These are phyloP conservation scores for Aethes cnicana DNA, from an alignment of 2,888 invertebrate species.

Conservation along the genomic window DNA sequence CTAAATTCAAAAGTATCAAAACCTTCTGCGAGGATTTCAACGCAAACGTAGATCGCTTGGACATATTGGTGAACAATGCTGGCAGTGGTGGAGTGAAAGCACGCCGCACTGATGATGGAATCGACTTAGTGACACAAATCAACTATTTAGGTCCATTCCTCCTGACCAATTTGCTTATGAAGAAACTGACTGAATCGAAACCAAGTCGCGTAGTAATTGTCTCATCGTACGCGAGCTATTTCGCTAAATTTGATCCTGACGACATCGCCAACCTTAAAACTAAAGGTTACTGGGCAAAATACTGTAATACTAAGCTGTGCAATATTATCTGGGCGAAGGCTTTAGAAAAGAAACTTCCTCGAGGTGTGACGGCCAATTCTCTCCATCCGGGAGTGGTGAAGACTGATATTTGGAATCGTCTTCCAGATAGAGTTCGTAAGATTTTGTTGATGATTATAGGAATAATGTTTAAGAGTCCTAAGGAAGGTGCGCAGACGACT, in stretches of 20 bases:
- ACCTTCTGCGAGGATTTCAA: conserved; percentile 84
- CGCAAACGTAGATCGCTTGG: conserved; percentile 70
- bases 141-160: conserved; percentile 88
- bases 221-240: conserved; percentile 58
- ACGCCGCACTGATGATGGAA: conserved; percentile 80
- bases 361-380: conserved; percentile 88
- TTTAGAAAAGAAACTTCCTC: conserved; percentile 58
- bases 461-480: conserved; percentile 85
- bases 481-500: conserved; percentile 90
- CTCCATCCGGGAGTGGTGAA: conserved; percentile 92
- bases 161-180: conserved; percentile 85
- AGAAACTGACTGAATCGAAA: conserved; percentile 62
- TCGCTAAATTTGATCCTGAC: conserved; percentile 73
- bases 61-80: conserved; percentile 86
- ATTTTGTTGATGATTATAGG: conserved; percentile 80
- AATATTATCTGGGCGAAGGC: conserved; percentile 68
- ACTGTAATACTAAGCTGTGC: conserved; percentile 66
- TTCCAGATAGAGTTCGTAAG: conserved; percentile 65
- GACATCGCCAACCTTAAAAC: conserved; percentile 41
- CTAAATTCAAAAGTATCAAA: conserved; percentile 75
- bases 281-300: conserved; percentile 64
- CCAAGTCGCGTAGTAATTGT: conserved; percentile 72
- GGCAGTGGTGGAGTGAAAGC: conserved; percentile 67
- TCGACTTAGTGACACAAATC: conserved; percentile 84
- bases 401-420: conserved; percentile 88